Percentiles rank a stretch among this genome's conserved stretches.
Conservation (phyloP, 2,113 vertebrate species). For the Larimichthys polyactis region DNA sequence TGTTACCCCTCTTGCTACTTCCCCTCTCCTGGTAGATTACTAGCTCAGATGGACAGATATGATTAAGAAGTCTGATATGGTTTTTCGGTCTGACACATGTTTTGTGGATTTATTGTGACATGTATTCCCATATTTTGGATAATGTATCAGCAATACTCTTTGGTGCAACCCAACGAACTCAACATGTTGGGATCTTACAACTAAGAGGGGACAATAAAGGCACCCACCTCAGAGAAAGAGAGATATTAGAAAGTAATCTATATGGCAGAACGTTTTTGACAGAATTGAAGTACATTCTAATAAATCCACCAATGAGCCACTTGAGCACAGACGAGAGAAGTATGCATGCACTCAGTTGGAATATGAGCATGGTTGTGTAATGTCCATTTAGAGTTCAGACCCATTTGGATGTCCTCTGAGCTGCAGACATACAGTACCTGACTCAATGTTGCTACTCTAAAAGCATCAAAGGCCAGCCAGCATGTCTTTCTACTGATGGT, state of each 20-base stretch:
- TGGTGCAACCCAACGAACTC: background rate
- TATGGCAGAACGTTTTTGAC: background rate
- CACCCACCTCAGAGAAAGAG: background rate
- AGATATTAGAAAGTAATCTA: background rate
- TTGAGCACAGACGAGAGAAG: background rate
- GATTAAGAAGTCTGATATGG: background rate
- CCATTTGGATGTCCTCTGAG: slow-evolving; percentile 1
- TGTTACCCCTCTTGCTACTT: background rate
- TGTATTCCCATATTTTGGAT: background rate
- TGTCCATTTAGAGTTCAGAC: slow-evolving; percentile 18
- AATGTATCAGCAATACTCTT: background rate
- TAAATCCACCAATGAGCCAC: slow-evolving; percentile 7
- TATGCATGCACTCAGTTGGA: background rate
- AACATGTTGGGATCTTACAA: background rate
- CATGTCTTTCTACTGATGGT: slow-evolving; percentile 15
- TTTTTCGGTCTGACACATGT: background rate
- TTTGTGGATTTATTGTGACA: background rate
- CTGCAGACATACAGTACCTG: background rate
- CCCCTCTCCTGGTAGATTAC: background rate
- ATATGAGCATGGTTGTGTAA: slow-evolving; percentile 12
- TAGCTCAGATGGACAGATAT: background rate
- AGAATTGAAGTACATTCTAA: background rate
- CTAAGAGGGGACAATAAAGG: background rate
- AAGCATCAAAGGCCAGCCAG: background rate
- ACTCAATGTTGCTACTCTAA: slow-evolving; percentile 1